These are phyloP conservation scores for Stictonetta naevosa DNA, from an alignment of 2,113 vertebrate species.

Conservation along the genomic window DNA sequence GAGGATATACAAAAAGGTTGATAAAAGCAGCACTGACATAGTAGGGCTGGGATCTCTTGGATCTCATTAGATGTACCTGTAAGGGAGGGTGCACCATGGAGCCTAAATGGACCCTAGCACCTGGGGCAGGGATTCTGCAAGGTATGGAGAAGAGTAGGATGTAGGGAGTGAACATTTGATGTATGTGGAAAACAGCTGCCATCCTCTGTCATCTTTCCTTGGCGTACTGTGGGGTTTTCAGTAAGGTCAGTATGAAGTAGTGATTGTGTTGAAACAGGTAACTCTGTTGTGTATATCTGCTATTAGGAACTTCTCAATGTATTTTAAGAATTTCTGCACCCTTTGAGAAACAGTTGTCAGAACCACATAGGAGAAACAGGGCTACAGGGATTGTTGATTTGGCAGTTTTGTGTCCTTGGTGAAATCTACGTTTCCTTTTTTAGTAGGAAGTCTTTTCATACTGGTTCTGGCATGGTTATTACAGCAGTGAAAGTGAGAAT, in stretches of 20 bases:
- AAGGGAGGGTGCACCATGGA: neutral
- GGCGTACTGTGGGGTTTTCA: neutral
- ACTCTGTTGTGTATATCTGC: neutral
- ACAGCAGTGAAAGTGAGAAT: neutral
- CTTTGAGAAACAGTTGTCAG: neutral
- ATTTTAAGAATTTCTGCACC: neutral
- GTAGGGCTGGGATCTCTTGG: neutral
- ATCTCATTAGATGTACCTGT: neutral
- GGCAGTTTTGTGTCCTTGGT: neutral
- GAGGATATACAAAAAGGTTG: neutral
- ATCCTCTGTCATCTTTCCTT: neutral
- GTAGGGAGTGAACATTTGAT: no score
- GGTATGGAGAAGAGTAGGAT: neutral
- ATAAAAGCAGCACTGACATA: neutral
- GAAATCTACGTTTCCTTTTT: neutral
- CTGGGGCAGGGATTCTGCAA: neutral
- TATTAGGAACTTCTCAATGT: neutral
- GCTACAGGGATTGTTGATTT: neutral
- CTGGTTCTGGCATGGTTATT: neutral
- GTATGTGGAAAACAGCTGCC: neutral
- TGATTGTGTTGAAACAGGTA: neutral
- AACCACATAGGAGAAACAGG: neutral
- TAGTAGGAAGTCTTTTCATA: neutral
- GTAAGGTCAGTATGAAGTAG: neutral
- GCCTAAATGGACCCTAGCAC: neutral